Evolutionary conservation across 1,140 invertebrate genomes (phyloP).

Genomic region (Notospermus geniculatus): DNA sequence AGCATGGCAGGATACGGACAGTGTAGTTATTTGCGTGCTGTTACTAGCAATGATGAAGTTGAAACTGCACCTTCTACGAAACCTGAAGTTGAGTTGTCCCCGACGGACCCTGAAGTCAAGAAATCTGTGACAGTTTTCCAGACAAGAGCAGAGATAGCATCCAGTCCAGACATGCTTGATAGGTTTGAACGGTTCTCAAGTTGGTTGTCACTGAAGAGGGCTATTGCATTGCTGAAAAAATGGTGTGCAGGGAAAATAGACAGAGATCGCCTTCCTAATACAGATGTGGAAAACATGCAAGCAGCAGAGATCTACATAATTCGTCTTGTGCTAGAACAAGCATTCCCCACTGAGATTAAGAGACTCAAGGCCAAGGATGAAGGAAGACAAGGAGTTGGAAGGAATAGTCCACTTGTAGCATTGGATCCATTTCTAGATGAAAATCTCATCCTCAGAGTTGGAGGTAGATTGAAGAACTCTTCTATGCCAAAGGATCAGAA

Average conservation of each 20-base stretch:
- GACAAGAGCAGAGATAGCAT: neutral
- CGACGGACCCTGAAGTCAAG: neutral
- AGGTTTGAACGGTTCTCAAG: slow-evolving; percentile 14
- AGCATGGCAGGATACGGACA: no score
- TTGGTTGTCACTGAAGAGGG: slow-evolving; percentile 12
- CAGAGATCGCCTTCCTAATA: neutral
- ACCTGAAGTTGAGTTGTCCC: neutral
- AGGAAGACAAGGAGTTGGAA: neutral
- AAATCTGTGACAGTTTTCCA: neutral
- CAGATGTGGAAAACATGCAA: no score
- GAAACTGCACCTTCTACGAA: neutral
- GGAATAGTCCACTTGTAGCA: slow-evolving; percentile 4
- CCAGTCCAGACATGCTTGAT: neutral
- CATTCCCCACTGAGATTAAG: slow-evolving; percentile 6
- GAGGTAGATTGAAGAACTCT: slow-evolving; percentile 8
- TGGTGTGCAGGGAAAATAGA: neutral
- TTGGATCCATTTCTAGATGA: slow-evolving; percentile 19
- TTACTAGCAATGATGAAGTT: neutral
- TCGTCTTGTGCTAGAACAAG: neutral
- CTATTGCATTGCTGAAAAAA: slow-evolving; percentile 3
- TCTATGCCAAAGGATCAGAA: neutral
- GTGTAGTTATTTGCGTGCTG: slow-evolving; percentile 32
- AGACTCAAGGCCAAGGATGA: slow-evolving; percentile 9
- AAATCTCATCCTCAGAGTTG: slow-evolving; percentile 13
- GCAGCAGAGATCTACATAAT: slow-evolving; percentile 1